A percentile compares a stretch with the other conserved stretches of the same genome.
These are phyloP conservation scores for Melanotaenia boesemani DNA, from an alignment of 2,797 vertebrate species.

Conservation along the genomic window DNA sequence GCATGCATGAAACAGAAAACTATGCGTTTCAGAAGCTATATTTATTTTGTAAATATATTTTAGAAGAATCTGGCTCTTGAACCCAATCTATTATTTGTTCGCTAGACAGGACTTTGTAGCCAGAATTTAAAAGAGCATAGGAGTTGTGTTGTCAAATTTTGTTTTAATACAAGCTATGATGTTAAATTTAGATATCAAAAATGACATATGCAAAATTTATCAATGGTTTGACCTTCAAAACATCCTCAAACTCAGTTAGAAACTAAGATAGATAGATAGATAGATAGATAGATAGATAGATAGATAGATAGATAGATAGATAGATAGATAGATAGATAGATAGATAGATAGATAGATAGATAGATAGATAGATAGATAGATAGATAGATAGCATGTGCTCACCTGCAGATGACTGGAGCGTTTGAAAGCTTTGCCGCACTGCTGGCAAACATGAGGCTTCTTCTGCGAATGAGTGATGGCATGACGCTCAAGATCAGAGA, in stretches of 20 bases:
- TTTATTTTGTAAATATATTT: not conserved
- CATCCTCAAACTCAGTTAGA: too few species aligned
- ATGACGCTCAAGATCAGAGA: slow-evolving; percentile 92
- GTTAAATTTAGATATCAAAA: not conserved
- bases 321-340: too few species aligned
- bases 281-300: too few species aligned
- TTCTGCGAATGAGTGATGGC: slow-evolving; percentile 93
- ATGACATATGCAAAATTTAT: too few species aligned
- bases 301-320: too few species aligned
- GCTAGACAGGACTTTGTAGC: not conserved
- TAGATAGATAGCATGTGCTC: slow-evolving; percentile 22
- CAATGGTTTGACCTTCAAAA: too few species aligned
- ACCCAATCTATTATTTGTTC: too few species aligned
- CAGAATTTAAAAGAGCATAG: not conserved
- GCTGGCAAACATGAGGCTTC: slow-evolving; percentile 90
- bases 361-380: too few species aligned
- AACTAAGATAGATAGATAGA: too few species aligned
- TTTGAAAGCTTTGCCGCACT: slow-evolving; percentile 92
- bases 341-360: too few species aligned
- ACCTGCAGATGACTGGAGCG: slow-evolving; percentile 92
- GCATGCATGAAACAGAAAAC: not conserved
- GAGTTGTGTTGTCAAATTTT: not conserved
- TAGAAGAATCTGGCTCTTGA: not conserved
- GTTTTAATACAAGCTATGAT: not conserved
- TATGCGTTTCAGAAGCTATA: not conserved